These are phyloP conservation scores for Seira ritae DNA, from an alignment of 2,888 invertebrate genomes.

Conservation along the genomic window DNA sequence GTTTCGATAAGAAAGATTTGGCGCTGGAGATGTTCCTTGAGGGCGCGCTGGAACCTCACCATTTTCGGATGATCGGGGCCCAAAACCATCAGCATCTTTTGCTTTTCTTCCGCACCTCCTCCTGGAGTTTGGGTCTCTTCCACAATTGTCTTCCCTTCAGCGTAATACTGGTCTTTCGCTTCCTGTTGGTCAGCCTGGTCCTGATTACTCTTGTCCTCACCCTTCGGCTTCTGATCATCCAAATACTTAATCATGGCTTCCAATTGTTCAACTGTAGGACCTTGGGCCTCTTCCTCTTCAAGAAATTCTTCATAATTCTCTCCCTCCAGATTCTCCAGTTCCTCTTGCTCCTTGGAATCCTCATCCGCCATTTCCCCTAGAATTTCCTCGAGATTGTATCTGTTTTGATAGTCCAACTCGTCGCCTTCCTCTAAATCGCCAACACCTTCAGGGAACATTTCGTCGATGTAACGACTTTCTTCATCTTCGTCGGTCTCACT, in stretches of 20 bases:
- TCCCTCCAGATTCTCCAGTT: not conserved
- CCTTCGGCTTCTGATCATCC: slow-evolving; percentile 44
- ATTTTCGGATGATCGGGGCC: slow-evolving; percentile 85
- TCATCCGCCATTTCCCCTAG: slow-evolving; percentile 57
- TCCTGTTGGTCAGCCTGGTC: slow-evolving; percentile 16
- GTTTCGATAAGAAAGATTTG: slow-evolving; percentile 82
- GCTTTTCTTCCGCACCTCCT: slow-evolving; percentile 67
- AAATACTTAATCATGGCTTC: slow-evolving; percentile 59
- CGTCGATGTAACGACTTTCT: slow-evolving; percentile 8
- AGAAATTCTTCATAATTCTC: slow-evolving; percentile 42
- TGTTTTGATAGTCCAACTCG: slow-evolving; percentile 47
- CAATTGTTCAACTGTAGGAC: slow-evolving; percentile 49
- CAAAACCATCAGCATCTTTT: slow-evolving; percentile 78
- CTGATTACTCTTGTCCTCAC: slow-evolving; percentile 2
- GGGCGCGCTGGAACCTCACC: slow-evolving; percentile 83
- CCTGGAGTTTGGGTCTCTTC: not conserved
- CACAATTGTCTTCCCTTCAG: not conserved
- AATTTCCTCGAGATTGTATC: slow-evolving; percentile 52
- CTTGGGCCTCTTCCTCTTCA: slow-evolving; percentile 42
- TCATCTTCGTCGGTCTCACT: slow-evolving; percentile 21
- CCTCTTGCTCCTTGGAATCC: slow-evolving; percentile 22
- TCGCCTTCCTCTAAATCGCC: slow-evolving; percentile 53
- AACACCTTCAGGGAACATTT: slow-evolving; percentile 53
- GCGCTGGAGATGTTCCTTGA: slow-evolving; percentile 81
- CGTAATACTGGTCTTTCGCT: slow-evolving; percentile 1